phyloP scores from a whole-genome alignment of 2,113 vertebrate genomes.

The Nothocercus julius region DNA sequence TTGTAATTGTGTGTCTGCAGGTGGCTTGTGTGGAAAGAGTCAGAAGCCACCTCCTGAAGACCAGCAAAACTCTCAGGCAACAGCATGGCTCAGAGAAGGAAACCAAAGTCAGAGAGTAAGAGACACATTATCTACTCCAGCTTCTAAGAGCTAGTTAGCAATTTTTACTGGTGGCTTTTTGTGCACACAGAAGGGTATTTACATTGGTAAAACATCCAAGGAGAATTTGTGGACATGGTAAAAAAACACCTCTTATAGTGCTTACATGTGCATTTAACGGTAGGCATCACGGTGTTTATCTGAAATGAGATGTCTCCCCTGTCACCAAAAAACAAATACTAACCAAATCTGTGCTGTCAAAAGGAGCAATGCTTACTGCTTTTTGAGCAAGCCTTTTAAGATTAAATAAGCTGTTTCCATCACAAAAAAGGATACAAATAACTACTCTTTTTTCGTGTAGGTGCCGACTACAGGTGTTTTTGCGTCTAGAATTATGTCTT shows the following conservation, averaged over 20 bases:
- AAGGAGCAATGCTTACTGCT: neutral
- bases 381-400: neutral
- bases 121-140: neutral
- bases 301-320: neutral
- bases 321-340: slow-evolving; percentile 18
- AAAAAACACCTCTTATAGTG: neutral
- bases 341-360: neutral
- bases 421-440: neutral
- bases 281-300: neutral
- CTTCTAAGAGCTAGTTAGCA: neutral
- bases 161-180: neutral
- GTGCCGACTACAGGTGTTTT: slow-evolving; percentile 88
- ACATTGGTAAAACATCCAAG: neutral
- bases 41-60: slow-evolving; percentile 85
- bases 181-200: neutral
- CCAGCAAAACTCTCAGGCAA: slow-evolving; percentile 84
- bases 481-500: slow-evolving; percentile 88
- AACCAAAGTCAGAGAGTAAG: slow-evolving; percentile 92
- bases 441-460: slow-evolving; percentile 68
- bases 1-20: slow-evolving; percentile 71
- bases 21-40: slow-evolving; percentile 69
- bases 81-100: slow-evolving; percentile 79
- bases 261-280: neutral
- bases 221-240: neutral
- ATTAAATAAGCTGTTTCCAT: neutral